Conservation (phyloP, 1,140 invertebrate genomes). For the Camponotus vicinus region DNA sequence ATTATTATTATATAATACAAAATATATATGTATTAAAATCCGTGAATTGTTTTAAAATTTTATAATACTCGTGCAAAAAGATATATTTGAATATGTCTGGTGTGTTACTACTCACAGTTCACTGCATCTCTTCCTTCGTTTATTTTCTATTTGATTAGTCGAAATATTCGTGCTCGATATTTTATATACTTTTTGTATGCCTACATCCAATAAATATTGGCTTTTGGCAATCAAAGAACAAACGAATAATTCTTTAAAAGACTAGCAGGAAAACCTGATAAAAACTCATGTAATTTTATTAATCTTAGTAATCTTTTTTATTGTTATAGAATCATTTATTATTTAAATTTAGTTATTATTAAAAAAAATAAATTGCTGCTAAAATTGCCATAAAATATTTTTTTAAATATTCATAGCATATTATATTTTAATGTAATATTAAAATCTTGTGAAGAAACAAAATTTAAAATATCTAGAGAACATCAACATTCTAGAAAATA, state of each 20-base stretch:
- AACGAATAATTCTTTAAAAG: not conserved
- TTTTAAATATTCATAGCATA: not conserved
- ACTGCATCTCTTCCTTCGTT: not conserved
- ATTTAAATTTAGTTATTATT: no score
- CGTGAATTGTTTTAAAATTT: no score
- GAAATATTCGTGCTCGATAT: not conserved
- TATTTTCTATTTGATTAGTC: conserved; percentile 20
- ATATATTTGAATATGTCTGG: no score
- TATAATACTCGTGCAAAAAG: no score
- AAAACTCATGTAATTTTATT: not conserved
- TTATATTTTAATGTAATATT: not conserved
- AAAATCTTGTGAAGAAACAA: not conserved
- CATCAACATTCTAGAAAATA: not conserved
- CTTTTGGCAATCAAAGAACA: not conserved
- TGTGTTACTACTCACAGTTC: no score
- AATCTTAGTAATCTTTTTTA: no score
- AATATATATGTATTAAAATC: not conserved
- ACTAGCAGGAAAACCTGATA: not conserved
- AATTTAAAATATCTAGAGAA: not conserved
- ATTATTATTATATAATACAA: not conserved
- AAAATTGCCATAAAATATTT: not conserved
- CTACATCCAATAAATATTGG: conserved; percentile 16
- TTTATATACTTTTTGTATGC: not conserved
- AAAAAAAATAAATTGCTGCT: not conserved
- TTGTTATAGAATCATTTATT: no score